Percentiles rank a stretch among this genome's conserved stretches.
phyloP scores from a whole-genome alignment of 2,888 invertebrate species.

The Choristoneura rosaceana region DNA sequence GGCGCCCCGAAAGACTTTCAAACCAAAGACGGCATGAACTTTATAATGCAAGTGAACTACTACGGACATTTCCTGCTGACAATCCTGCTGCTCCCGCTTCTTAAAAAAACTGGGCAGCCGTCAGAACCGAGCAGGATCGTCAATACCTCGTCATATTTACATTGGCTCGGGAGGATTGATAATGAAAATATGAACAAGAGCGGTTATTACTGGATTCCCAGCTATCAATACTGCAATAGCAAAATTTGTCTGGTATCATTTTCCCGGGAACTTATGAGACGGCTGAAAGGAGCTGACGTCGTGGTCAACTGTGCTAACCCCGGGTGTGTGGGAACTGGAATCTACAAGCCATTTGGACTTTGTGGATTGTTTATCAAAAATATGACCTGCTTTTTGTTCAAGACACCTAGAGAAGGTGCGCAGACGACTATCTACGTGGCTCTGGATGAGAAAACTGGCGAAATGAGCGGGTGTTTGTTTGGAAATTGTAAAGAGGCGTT shows the following conservation, averaged over 20 bases:
- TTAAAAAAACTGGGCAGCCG: constrained; percentile 83
- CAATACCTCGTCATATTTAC: constrained; percentile 91
- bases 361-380: constrained; percentile 83
- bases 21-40: constrained; percentile 93
- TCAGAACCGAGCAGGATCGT: constrained; percentile 90
- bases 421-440: constrained; percentile 91
- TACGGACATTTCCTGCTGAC: constrained; percentile 97
- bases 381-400: constrained; percentile 88
- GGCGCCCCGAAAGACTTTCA: constrained; percentile 85
- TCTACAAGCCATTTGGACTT: constrained; percentile 85
- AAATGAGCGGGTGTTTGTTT: constrained; percentile 90
- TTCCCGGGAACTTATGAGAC: constrained; percentile 89
- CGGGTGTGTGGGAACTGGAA: constrained; percentile 92
- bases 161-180: constrained; percentile 88
- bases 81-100: constrained; percentile 92
- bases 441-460: constrained; percentile 88
- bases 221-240: constrained; percentile 83
- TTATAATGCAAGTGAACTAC: constrained; percentile 96
- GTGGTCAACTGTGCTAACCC: constrained; percentile 94
- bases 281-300: constrained; percentile 87
- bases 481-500: constrained; percentile 89
- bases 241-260: constrained; percentile 91
- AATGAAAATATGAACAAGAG: constrained; percentile 87
- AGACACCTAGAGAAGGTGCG: constrained; percentile 91
- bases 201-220: constrained; percentile 77